Conservation (phyloP, 2,888 invertebrate genomes). For the Euproctis similis region DNA sequence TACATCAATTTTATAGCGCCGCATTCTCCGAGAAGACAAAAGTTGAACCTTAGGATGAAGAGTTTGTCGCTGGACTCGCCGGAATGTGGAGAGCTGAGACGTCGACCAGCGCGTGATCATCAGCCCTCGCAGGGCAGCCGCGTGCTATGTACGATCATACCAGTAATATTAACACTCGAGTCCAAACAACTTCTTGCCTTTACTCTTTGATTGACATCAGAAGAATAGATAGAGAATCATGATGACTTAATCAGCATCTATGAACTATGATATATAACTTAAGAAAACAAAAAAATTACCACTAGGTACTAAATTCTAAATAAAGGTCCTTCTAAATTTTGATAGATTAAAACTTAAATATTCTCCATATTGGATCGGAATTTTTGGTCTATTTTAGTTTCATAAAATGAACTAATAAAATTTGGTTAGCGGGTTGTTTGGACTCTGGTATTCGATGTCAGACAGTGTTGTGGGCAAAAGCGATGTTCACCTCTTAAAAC, state of each 20-base stretch:
- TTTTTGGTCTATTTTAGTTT: no score
- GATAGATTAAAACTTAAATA: no score
- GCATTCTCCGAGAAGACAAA: conserved; percentile 96
- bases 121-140: conserved; percentile 74
- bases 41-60: conserved; percentile 98
- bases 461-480: conserved; percentile 51
- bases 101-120: conserved; percentile 75
- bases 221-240: no score
- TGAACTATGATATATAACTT: no score
- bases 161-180: conserved; percentile 39
- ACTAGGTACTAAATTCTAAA: no score
- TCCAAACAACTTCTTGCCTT: conserved; percentile 68
- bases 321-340: no score
- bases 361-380: no score
- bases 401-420: no score
- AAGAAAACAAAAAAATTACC: no score
- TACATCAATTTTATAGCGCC: conserved; percentile 83
- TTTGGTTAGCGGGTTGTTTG: no score
- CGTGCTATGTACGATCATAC: conserved; percentile 76
- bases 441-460: conserved; percentile 51
- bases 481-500: conserved; percentile 45
- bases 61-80: conserved; percentile 97
- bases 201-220: no score
- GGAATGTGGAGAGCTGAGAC: conserved; percentile 89
- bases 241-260: no score